Percentiles rank a stretch among this genome's conserved stretches.
Evolutionary conservation across 2,888 invertebrate genomes (phyloP).

Genomic region (Microctonus hyperodae): DNA sequence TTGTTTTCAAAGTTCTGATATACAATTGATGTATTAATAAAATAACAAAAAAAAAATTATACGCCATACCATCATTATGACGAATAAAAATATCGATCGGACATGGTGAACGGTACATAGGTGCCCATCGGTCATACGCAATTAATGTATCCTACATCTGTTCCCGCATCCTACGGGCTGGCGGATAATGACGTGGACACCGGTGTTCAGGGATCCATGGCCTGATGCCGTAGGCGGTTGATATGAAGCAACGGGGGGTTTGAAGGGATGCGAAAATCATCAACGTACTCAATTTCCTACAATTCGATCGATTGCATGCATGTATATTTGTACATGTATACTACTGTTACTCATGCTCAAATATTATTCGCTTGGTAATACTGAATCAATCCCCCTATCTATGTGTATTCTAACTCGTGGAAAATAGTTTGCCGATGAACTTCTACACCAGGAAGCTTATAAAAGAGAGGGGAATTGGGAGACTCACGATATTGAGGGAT

Average conservation of each 20-base stretch:
- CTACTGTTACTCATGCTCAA: background rate
- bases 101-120: conserved; percentile 16
- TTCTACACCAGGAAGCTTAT: background rate
- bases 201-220: conserved; percentile 27
- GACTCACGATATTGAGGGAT: conserved; percentile 41
- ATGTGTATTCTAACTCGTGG: conserved; percentile 22
- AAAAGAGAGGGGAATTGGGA: background rate
- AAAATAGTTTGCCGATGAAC: conserved; percentile 31
- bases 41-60: conserved; percentile 11
- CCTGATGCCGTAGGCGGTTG: conserved; percentile 12
- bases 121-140: conserved; percentile 34
- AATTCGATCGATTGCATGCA: background rate
- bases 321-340: background rate
- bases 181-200: conserved; percentile 16
- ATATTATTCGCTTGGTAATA: background rate
- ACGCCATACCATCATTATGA: background rate
- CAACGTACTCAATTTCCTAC: background rate
- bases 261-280: conserved; percentile 25
- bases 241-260: background rate
- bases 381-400: background rate
- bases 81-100: conserved; percentile 37
- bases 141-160: conserved; percentile 55
- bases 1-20: background rate
- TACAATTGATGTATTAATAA: background rate
- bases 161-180: conserved; percentile 42